Base-by-base conservation (phyloP, 2,888 invertebrate species). In the Pasiphila rectangulata region DNA sequence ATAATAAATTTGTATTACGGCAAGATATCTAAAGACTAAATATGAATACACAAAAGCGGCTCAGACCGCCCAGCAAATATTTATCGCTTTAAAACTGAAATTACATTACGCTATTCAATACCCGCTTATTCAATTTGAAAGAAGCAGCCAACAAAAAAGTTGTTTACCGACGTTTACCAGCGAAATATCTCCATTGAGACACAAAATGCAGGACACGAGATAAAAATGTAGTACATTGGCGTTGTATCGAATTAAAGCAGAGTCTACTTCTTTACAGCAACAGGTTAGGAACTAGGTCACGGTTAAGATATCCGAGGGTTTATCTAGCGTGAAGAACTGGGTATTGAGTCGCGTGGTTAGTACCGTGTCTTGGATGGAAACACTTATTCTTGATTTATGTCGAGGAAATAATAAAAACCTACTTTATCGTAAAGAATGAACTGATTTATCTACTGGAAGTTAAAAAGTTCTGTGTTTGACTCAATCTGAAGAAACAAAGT, bases 271-370 rank as follows among this genome's bases (percentile, higher is more conserved):
- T 62, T 72, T 67, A 54, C 46, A 75, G 82, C 83, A 83, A 83
- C 83, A 83, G 82, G 83, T 83, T 66, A 71, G 66, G 69, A 73
- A 76, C 68, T 72, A 63, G 64, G 57, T 36, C 45, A 52, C 46
- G 40, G 47, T 42, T 51, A 53, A 49, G 56, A 47, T 50, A 53
- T 51, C 46, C 45, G 51, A 47, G 51, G 17, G 47, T 53, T 55
- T 59, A 53, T 56, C 47, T 54, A 49, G 44, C 51, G 46, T 43
- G 45, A 44, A 43, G 41, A 36, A 43, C 40, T 25, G 51, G 30
- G 42, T 37, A 32, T 51, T 54, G 23, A 53, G 50, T 40, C 45
- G 25, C 27, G 35, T 42, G 46, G 46, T 42, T 46, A n/a, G 16
- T 16, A 9, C 32, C 32, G 32, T 2, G 3, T 3, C 13, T 27